These are phyloP conservation scores for Phalangium opilio DNA, from an alignment of 2,888 invertebrate genomes.

Conservation along the genomic window DNA sequence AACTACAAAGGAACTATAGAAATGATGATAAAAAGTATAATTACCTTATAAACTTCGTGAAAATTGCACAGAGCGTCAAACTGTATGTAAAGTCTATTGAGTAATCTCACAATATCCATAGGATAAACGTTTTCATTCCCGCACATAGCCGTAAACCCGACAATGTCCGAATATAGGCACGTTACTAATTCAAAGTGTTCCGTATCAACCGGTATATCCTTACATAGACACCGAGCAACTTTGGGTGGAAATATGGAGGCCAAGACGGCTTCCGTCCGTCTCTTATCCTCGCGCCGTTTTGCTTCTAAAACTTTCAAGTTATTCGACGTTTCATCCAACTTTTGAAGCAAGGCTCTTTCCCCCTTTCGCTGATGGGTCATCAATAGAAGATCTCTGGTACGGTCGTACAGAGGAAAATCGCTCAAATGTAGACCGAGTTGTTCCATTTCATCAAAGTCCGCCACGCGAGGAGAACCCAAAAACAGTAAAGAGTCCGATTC, in stretches of 20 bases:
- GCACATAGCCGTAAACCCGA: conserved; percentile 24
- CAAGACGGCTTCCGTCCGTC: conserved; percentile 22
- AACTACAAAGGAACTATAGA: too few relatives aligned
- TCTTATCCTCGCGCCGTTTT: conserved; percentile 21
- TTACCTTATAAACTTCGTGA: conserved; percentile 18
- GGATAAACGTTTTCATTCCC: conserved; percentile 19
- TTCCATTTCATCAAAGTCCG: conserved; percentile 21
- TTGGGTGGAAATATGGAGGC: conserved; percentile 23
- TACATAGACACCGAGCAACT: conserved; percentile 20
- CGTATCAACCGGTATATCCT: conserved; percentile 20
- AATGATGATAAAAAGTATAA: too few relatives aligned
- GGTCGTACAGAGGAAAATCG: conserved; percentile 24
- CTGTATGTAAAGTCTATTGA: conserved; percentile 20
- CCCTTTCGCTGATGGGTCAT: conserved; percentile 20
- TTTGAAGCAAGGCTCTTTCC: conserved; percentile 23
- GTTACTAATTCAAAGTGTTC: conserved; percentile 22
- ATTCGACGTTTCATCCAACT: conserved; percentile 24
- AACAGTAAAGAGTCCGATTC: conserved; percentile 22
- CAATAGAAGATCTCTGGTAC: conserved; percentile 23
- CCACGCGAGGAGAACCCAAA: conserved; percentile 23
- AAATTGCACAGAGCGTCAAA: conserved; percentile 16
- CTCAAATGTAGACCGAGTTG: conserved; percentile 20
- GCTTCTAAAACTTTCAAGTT: conserved; percentile 22
- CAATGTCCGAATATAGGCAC: conserved; percentile 23
- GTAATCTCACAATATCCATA: conserved; percentile 24